Conservation (phyloP, 2,113 vertebrate genomes). For the Anser brachyrhynchus region DNA sequence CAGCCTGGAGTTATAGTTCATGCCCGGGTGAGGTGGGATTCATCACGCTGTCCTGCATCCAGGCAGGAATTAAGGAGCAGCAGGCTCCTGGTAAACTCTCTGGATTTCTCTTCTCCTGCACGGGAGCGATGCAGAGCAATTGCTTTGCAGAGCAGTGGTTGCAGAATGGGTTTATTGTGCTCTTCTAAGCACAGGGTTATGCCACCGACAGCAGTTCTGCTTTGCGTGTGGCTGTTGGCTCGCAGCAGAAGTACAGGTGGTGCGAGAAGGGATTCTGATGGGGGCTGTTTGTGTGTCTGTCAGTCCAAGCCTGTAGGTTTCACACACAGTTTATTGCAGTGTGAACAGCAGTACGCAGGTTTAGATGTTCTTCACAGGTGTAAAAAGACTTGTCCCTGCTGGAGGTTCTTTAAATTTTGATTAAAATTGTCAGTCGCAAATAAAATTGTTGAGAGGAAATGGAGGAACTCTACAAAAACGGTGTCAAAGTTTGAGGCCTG, state of each 20-base stretch:
- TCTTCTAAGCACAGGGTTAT: background rate
- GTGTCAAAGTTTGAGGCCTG: background rate
- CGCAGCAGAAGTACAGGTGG: background rate
- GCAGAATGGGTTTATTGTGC: background rate
- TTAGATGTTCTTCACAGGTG: background rate
- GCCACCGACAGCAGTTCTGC: background rate
- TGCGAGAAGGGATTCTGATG: background rate
- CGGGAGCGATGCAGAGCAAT: background rate
- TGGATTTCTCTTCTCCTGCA: background rate
- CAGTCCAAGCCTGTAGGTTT: background rate
- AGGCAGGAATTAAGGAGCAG: background rate
- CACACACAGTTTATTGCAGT: background rate
- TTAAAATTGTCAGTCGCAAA: background rate
- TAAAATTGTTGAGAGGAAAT: background rate
- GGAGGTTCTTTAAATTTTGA: background rate
- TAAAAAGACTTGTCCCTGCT: background rate
- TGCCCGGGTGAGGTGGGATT: background rate
- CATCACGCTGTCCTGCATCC: background rate
- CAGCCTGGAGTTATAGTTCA: background rate
- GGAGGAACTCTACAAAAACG: background rate
- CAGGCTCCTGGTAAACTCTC: background rate
- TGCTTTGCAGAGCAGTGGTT: background rate
- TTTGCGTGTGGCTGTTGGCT: background rate
- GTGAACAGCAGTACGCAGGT: background rate
- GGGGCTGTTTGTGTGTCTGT: background rate